Conservation (phyloP, 2,113 vertebrate genomes). For the Silurus glanis region DNA sequence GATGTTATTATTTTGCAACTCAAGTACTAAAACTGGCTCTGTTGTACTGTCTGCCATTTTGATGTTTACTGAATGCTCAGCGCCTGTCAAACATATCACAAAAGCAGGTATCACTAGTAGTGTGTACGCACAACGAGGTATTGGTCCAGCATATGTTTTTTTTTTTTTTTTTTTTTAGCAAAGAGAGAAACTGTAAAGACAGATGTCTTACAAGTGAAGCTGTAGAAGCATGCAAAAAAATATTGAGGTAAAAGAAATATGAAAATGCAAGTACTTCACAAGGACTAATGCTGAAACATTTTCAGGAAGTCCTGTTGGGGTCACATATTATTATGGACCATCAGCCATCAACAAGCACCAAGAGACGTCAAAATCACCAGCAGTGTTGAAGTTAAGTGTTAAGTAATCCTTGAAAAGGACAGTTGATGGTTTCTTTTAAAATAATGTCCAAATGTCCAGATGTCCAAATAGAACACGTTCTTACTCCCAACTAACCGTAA, state of each 20-base stretch:
- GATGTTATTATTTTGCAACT: background rate
- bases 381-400: background rate
- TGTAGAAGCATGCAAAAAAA: background rate
- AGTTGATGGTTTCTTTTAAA: background rate
- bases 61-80: constrained; percentile 10
- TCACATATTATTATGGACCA: background rate
- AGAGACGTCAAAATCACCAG: background rate
- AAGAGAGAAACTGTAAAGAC: background rate
- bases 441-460: too few relatives aligned
- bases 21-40: background rate
- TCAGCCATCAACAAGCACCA: background rate
- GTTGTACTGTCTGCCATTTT: constrained; percentile 2
- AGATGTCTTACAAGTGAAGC: background rate
- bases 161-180: background rate
- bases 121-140: background rate
- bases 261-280: background rate
- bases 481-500: too few relatives aligned
- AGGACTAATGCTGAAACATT: constrained; percentile 2
- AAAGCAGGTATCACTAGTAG: background rate
- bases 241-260: background rate
- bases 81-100: constrained; percentile 15
- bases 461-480: too few relatives aligned
- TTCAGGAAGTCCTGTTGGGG: background rate
- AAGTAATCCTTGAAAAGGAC: background rate
- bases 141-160: background rate